phyloP scores from a whole-genome alignment of 2,797 vertebrate genomes.

The Coendou prehensilis region DNA sequence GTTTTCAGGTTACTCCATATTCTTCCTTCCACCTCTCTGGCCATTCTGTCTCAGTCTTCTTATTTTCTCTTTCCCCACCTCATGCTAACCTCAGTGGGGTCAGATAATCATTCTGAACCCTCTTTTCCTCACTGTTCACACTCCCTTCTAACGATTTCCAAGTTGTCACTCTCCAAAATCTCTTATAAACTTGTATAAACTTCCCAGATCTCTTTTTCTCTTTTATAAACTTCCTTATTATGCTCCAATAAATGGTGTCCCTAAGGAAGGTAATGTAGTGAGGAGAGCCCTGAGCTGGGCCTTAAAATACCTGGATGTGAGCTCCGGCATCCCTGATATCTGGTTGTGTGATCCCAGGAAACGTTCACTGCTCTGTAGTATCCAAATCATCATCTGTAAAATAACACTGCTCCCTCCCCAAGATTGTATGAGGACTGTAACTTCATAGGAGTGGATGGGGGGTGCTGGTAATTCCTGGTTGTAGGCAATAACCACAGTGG shows the following conservation, averaged over 20 bases:
- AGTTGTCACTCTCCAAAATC: background rate
- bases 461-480: background rate
- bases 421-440: background rate
- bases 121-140: background rate
- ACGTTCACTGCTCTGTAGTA: background rate
- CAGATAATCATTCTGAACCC: background rate
- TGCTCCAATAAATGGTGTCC: background rate
- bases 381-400: background rate
- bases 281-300: background rate
- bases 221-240: background rate
- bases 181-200: background rate
- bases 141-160: background rate
- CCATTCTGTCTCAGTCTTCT: background rate
- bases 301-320: background rate
- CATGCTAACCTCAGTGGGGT: background rate
- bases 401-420: too few species aligned
- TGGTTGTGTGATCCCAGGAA: background rate
- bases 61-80: too few species aligned
- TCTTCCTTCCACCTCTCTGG: background rate
- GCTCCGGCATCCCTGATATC: background rate
- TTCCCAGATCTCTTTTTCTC: background rate
- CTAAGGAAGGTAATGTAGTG: background rate
- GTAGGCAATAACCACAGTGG: background rate
- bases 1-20: background rate
- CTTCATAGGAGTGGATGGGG: background rate